phyloP scores from a whole-genome alignment of 2,113 vertebrate genomes.

The Oreochromis aureus region DNA sequence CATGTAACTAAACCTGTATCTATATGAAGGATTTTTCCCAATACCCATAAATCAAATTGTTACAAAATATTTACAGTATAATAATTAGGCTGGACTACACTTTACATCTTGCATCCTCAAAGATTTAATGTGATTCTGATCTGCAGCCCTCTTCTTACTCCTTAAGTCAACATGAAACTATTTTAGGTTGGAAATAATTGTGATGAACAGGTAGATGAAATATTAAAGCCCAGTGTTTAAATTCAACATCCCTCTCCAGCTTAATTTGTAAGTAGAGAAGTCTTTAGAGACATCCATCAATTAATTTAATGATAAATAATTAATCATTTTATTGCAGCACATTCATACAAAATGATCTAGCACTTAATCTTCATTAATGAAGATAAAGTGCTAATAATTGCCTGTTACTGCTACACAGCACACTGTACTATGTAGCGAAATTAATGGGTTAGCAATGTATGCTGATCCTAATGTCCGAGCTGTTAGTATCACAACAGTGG shows the following conservation, averaged over 20 bases:
- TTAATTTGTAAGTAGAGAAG: neutral
- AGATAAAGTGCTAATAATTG: neutral
- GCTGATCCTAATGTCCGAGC: neutral
- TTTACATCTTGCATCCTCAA: neutral
- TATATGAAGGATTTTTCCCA: neutral
- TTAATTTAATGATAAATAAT: neutral
- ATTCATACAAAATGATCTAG: neutral
- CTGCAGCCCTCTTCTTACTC: neutral
- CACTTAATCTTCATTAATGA: neutral
- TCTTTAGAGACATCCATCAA: neutral
- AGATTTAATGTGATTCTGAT: neutral
- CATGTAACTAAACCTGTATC: neutral
- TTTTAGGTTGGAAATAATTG: neutral
- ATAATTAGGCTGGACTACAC: neutral
- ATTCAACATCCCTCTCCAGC: neutral
- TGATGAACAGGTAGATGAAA: neutral
- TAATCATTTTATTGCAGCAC: neutral
- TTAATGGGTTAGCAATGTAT: neutral
- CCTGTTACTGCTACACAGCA: neutral
- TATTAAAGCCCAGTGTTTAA: conserved; percentile 8
- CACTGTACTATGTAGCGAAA: neutral
- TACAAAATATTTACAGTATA: neutral
- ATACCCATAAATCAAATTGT: neutral
- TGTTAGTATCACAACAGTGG: neutral
- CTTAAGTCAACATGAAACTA: neutral